Conservation (phyloP, 2,888 invertebrate genomes). For the Oxytorus armatus region DNA sequence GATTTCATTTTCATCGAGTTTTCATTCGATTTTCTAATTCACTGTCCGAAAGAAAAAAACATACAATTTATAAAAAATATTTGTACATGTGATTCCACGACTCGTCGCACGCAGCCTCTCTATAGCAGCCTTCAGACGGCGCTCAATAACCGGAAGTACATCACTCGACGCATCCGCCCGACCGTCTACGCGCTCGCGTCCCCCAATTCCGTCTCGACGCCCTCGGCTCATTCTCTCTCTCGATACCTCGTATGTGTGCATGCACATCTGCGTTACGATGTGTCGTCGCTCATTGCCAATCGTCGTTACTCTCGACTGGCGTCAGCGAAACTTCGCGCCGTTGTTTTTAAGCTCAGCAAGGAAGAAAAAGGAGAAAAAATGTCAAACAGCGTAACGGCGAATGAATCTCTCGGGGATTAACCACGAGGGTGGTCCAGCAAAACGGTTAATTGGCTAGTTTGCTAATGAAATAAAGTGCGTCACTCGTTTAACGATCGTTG, state of each 20-base stretch:
- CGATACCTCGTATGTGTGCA: conserved; percentile 26
- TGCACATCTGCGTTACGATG: conserved; percentile 12
- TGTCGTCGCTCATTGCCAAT: conserved; percentile 26
- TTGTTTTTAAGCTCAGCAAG: conserved; percentile 1
- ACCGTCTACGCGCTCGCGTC: conserved; percentile 78
- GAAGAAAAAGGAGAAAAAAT: background rate
- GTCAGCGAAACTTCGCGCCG: conserved; percentile 45
- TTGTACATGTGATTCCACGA: conserved; percentile 8
- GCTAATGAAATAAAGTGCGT: conserved; percentile 47
- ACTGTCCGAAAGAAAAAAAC: too few relatives aligned
- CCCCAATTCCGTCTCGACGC: conserved; percentile 80
- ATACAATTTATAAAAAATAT: background rate
- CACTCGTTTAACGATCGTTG: too few relatives aligned
- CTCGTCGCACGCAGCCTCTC: conserved; percentile 67
- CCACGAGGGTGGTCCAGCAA: conserved; percentile 46
- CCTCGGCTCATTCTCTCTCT: conserved; percentile 64
- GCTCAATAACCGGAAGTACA: conserved; percentile 83
- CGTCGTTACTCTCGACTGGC: conserved; percentile 21
- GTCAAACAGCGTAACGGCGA: background rate
- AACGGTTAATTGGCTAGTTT: conserved; percentile 23
- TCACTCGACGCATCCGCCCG: conserved; percentile 83
- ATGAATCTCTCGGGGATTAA: background rate
- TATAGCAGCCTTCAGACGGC: conserved; percentile 72
- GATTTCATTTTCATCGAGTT: too few relatives aligned
- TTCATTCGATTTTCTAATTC: too few relatives aligned